Evolutionary conservation across 2,113 vertebrate genomes (phyloP).

Genomic region (Microtus montanus): DNA sequence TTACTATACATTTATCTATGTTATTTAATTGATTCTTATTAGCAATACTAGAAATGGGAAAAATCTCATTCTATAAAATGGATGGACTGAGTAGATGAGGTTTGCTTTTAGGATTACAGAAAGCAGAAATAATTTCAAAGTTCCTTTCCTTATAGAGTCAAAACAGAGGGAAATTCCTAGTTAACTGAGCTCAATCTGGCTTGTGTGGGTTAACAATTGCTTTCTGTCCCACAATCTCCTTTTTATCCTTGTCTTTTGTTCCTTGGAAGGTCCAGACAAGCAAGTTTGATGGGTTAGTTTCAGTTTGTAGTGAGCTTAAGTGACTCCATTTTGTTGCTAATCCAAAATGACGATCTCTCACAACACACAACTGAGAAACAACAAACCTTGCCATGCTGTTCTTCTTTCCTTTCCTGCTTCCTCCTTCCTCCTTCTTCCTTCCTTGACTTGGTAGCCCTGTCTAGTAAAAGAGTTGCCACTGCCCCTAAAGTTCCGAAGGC

Average conservation of each 20-base stretch:
- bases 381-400: background rate
- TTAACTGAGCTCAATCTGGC: background rate
- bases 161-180: background rate
- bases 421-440: background rate
- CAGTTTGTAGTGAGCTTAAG: background rate
- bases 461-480: background rate
- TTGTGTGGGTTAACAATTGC: background rate
- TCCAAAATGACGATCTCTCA: background rate
- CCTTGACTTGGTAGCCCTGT: background rate
- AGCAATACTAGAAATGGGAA: background rate
- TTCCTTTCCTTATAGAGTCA: background rate
- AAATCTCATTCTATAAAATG: background rate
- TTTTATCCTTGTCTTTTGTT: background rate
- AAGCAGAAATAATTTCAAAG: background rate
- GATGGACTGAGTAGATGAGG: background rate
- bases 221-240: background rate
- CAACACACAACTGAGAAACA: background rate
- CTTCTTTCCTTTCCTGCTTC: background rate
- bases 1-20: background rate
- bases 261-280: background rate
- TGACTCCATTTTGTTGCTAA: constrained; percentile 5
- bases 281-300: background rate
- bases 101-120: background rate
- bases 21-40: constrained; percentile 1
- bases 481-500: background rate